Percentiles rank a stretch among this genome's conserved stretches.
Conservation (phyloP, 64 coral and sea anemone species). For the Astreopora myriophthalma region DNA sequence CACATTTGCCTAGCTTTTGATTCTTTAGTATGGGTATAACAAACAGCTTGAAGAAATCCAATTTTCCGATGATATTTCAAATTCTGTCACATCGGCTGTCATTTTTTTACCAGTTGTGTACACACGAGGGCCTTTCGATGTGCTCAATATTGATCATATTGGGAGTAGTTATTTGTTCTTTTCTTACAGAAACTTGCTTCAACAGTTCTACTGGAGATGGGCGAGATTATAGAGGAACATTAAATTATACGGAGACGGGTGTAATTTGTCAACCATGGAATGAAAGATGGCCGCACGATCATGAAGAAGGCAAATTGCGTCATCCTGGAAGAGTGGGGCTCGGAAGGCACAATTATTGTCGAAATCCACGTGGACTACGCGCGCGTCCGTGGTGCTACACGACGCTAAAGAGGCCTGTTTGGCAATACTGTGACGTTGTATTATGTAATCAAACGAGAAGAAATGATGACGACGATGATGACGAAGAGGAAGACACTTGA, state of each 20-base stretch:
- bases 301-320: slow-evolving; percentile 40
- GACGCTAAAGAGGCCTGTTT: slow-evolving; percentile 77
- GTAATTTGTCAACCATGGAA: slow-evolving; percentile 95
- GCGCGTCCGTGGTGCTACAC: slow-evolving; percentile 95
- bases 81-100: too few relatives aligned
- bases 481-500: slow-evolving; percentile 13
- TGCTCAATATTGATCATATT: too few relatives aligned
- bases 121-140: too few relatives aligned
- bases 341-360: slow-evolving; percentile 90
- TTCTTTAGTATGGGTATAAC: too few relatives aligned
- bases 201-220: slow-evolving; percentile 66
- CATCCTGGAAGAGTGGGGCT: slow-evolving; percentile 64
- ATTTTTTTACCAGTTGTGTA: too few relatives aligned
- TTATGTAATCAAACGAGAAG: slow-evolving; percentile 54
- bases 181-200: slow-evolving; percentile 56
- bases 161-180: not conserved
- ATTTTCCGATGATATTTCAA: too few relatives aligned
- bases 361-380: slow-evolving; percentile 81
- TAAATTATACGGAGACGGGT: slow-evolving; percentile 91
- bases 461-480: not conserved
- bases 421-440: slow-evolving; percentile 97
- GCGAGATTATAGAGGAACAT: slow-evolving; percentile 75
- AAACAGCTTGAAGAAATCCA: too few relatives aligned
- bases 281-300: slow-evolving; percentile 86
- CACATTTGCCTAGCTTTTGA: too few relatives aligned